These are phyloP conservation scores for Sebastes kiyomatsui DNA, from an alignment of 2,797 vertebrate genomes.

Conservation along the genomic window DNA sequence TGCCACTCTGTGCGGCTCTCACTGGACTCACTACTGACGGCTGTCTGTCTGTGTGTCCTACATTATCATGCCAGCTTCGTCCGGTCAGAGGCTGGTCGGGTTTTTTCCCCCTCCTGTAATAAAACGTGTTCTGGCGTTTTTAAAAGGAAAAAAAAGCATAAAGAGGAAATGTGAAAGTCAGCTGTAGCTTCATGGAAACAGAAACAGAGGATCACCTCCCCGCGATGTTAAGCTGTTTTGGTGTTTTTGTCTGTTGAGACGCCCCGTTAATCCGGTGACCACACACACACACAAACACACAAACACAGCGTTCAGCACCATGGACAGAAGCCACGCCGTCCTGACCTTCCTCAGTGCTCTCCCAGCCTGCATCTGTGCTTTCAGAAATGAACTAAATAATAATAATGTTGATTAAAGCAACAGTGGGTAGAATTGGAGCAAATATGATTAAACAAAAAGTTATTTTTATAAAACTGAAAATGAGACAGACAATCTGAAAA, in stretches of 20 bases:
- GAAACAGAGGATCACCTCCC: conserved; percentile 28
- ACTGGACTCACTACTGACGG: neutral
- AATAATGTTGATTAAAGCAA: neutral
- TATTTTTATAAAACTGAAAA: too few species aligned
- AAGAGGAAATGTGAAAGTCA: neutral
- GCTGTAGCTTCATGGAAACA: neutral
- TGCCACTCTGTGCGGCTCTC: conserved; percentile 9
- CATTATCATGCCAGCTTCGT: conserved; percentile 11
- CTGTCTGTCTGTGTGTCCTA: conserved; percentile 43
- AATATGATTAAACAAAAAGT: too few species aligned
- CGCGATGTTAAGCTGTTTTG: conserved; percentile 48
- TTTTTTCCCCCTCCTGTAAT: neutral
- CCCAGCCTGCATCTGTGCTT: neutral
- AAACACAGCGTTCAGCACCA: conserved; percentile 77
- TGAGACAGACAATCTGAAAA: too few species aligned
- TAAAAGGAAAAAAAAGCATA: neutral
- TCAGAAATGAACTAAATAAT: neutral
- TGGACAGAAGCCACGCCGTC: conserved; percentile 76
- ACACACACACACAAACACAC: neutral
- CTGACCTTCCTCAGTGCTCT: conserved; percentile 29
- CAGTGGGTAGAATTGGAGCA: too few species aligned
- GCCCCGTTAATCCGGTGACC: conserved; percentile 66
- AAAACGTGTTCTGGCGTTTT: neutral
- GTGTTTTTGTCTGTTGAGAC: conserved; percentile 56
- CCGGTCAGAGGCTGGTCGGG: neutral